phyloP scores from a whole-genome alignment of 2,888 invertebrate species.

The Cantharis flavilabris region DNA sequence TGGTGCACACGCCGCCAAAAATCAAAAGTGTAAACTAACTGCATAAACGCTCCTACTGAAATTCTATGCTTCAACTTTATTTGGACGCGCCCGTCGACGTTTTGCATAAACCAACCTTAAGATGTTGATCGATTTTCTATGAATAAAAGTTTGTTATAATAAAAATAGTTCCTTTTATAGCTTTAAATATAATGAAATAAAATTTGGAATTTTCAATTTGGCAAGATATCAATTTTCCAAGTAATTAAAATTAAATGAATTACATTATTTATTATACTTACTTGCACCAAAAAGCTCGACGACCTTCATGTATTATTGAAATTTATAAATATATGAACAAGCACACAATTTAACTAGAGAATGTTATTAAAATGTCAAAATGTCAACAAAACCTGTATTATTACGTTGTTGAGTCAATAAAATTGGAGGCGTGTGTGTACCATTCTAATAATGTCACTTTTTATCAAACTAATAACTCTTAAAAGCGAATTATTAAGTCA shows the following conservation, averaged over 20 bases:
- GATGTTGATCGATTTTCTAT: background rate
- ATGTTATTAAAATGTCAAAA: conserved; percentile 20
- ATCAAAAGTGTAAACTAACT: too few species aligned
- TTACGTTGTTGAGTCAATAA: conserved; percentile 11
- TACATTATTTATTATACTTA: background rate
- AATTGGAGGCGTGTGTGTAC: conserved; percentile 10
- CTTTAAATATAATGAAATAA: background rate
- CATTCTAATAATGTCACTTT: conserved; percentile 9
- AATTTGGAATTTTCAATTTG: background rate
- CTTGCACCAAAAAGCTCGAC: background rate
- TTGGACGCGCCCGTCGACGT: too few species aligned
- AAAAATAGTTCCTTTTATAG: background rate
- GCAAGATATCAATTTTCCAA: background rate
- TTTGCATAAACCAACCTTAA: too few species aligned
- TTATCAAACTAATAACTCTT: conserved; percentile 6
- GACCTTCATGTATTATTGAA: conserved; percentile 1
- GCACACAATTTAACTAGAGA: conserved; percentile 10
- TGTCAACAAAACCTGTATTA: conserved; percentile 10
- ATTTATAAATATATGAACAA: conserved; percentile 8
- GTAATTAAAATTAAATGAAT: background rate
- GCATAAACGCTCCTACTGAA: too few species aligned
- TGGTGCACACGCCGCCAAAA: too few species aligned
- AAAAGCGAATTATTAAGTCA: conserved; percentile 9
- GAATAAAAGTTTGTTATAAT: background rate
- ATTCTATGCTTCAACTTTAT: too few species aligned